Evolutionary conservation across 1,140 invertebrate genomes (phyloP), one percentile per base, ranked within the genome.

Genomic region (Marisa cornuarietis): DNA sequence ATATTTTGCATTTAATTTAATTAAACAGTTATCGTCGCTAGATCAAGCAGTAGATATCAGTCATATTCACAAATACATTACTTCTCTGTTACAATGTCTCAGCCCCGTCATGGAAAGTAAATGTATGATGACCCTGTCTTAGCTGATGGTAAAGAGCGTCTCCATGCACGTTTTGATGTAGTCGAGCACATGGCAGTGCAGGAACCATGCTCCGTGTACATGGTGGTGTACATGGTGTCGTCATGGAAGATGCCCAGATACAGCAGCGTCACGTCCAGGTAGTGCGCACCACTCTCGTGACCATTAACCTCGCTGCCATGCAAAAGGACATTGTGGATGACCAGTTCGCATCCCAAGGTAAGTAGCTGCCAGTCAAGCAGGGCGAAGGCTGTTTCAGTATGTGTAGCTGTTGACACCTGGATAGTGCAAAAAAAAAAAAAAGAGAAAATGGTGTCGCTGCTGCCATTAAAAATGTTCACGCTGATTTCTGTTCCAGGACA

Each of bases 301-400:
- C 52, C 79, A 73, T 85, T 20, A 71, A 88, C 83, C 0, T 86
- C 85, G 49, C 88, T 85, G 16, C 86, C 87, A 79, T 90, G 89
- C 74, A 88, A 87, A 77, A 89, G 89, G 9, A 85, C 83, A 0
- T 87, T 85, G 77, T 90, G 88, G 63, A 90, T 80, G 76, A 89
- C 89, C 14, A 11, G 81, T 79, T 42, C 86, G 83, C 20, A 85
- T 52, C 54, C 87, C 83, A 26, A 85, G 6, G 71, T 58, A 54
- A 80, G 79, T 20, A 90, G 74, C 71, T 89, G 88, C 85, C 87
- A 89, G n/a, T 83, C 85, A 1, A 87, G 82, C n/a, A 77, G 58
- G n/a, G 85, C 83, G 83, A 22, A 76, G 75, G 58, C 88, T 81
- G 76, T 85, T 89, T 16, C 85, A 84, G 66, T 81, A 87, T 7